Evolutionary conservation across 2,888 invertebrate genomes (phyloP), one percentile per base, ranked within the genome.

Genomic region (Petrophora chlorosata): DNA sequence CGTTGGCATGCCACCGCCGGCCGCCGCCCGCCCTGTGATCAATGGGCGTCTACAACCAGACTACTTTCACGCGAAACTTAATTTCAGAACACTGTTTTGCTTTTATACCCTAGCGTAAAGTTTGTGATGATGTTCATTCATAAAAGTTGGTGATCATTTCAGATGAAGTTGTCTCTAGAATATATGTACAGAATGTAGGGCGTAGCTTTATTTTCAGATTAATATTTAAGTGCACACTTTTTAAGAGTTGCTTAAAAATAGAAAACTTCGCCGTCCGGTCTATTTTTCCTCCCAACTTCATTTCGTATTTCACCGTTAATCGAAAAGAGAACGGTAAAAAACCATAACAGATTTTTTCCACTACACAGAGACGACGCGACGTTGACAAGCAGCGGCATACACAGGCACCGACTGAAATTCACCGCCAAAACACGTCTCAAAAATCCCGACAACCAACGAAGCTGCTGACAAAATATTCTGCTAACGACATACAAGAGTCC

Each of bases 31-130:
- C 65, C 61, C 70, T 65, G 61, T 82, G 85, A 86, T 87, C 87
- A 88, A 88, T 88, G 87, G 73, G 64, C 68, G 81, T 79, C 83
- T 82, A 78, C 73, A 73, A 76, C 73, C 73, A 79, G 76, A 79
- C 79, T 76, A 82, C 78, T 79, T 82, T 82, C 78, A 81, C 83
- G 75, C 67, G 68, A 63, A 73, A 67, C 76, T 77, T 76, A 73
- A 69, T 75, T 75, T 76, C 67, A 29, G 62, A 67, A 68, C 67
- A 63, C 59, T 64, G 67, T 69, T 74, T 71, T 65, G 40, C 61
- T 64, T 66, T 67, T 61, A 58, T 54, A 59, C 54, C 57, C 58
- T 59, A 59, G 44, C 52, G 60, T 68, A 59, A 63, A 43, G 35
- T 45, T 48, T 25, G 28, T 40, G 49, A 55, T 46, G 53, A 19